phyloP scores from a whole-genome alignment of 1,140 invertebrate genomes.

The Orius insidiosus region DNA sequence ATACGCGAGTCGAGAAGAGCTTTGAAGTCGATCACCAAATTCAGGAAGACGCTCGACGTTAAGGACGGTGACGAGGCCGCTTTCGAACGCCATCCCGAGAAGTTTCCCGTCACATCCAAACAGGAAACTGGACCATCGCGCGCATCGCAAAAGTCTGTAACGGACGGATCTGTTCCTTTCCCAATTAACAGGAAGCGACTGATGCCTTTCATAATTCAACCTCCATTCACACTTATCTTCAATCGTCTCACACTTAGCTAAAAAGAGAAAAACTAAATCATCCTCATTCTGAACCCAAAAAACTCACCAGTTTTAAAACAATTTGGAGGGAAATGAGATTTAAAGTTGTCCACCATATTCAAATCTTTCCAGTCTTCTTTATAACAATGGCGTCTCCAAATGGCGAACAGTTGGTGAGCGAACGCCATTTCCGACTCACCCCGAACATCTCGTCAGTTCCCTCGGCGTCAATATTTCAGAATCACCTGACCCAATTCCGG shows the following conservation, averaged over 20 bases:
- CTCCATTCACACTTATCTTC: constrained; percentile 8
- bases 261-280: too few species aligned
- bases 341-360: constrained; percentile 9
- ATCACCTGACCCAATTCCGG: constrained; percentile 1
- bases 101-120: constrained; percentile 1
- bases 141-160: constrained; percentile 2
- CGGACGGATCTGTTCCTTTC: neutral
- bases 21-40: neutral
- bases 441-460: constrained; percentile 1
- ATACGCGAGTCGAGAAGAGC: neutral
- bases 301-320: constrained; percentile 3
- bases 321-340: constrained; percentile 5
- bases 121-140: neutral
- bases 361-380: constrained; percentile 1
- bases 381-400: constrained; percentile 8
- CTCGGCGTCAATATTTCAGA: neutral
- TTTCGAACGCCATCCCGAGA: constrained; percentile 2
- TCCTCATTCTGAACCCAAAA: too few species aligned
- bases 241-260: neutral
- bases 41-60: constrained; percentile 8
- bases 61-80: constrained; percentile 4
- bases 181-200: constrained; percentile 8
- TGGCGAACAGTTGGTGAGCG: constrained; percentile 1
- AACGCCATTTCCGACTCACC: constrained; percentile 2
- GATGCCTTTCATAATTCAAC: constrained; percentile 8